Evolutionary conservation across 2,797 vertebrate species (phyloP), one percentile per base, ranked within the genome.

Genomic region (Hapalemur alaotrensis): DNA sequence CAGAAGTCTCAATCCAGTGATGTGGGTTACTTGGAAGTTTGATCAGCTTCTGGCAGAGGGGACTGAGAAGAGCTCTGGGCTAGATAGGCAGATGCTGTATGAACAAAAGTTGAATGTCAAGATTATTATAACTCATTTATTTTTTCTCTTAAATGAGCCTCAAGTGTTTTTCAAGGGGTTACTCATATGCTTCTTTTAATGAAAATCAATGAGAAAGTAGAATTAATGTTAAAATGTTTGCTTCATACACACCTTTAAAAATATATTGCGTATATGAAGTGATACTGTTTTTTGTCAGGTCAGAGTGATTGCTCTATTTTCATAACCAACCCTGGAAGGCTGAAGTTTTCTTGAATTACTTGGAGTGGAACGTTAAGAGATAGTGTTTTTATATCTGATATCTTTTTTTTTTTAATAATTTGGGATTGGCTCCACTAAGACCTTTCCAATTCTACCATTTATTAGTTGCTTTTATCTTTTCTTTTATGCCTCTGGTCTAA

Each of bases 401-500:
- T 73, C 69, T 65, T 80, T 97, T 95, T 93, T 52, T 57, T 57
- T 9, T 18, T 91, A 92, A 93, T 97, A 91, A 97, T 97, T 85
- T 97, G 54, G 43, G 30, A 95, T 91, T 81, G 83, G 38, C 30
- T 96, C 32, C 88, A 82, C 72, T 67, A 93, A 95, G 67, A 78
- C 82, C 59, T 96, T 97, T 97, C 54, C 70, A 91, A 28, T 96
- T 81, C 54, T 73, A 57, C 70, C 61, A 94, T 96, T 94, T 96
- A 78, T 87, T 96, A 59, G 65, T 81, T 93, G 59, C 25, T 89
- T 94, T 87, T 23, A 28, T 69, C 20, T 94, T 84, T 96, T 65
- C 38, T 86, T 96, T 94, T 94, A 87, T 93, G 83, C 83, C 79
- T 94, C 79, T 96, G n/a, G 89, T 97, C 95, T 97, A 96, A 96